A percentile compares a stretch with the other conserved stretches of the same genome.
phyloP scores from a whole-genome alignment of 2,113 vertebrate species.

The Zeus faber region DNA sequence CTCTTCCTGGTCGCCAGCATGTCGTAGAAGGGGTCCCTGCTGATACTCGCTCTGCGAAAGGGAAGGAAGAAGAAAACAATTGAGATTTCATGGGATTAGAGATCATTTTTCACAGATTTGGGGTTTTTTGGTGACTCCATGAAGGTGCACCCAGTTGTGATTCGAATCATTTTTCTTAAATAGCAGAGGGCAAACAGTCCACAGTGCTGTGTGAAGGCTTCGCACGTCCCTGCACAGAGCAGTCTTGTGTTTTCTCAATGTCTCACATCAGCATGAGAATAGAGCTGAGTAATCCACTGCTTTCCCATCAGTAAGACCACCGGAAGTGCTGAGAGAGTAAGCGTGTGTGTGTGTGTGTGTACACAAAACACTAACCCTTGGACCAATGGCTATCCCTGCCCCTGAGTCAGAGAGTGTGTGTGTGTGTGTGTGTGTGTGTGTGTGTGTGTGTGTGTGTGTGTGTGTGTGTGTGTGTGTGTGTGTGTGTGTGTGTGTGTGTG shows the following conservation, averaged over 20 bases:
- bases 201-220: background rate
- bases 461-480: conserved; percentile 6
- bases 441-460: conserved; percentile 2
- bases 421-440: conserved; percentile 3
- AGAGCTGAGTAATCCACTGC: conserved; percentile 18
- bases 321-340: conserved; percentile 32
- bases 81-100: background rate
- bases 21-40: conserved; percentile 97
- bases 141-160: too few species aligned
- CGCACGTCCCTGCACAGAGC: background rate
- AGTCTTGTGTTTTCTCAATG: background rate
- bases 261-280: conserved; percentile 12
- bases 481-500: conserved; percentile 6
- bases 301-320: conserved; percentile 37
- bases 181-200: background rate
- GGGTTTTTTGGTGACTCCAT: background rate
- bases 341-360: background rate
- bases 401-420: background rate
- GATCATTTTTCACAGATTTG: background rate
- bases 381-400: too few species aligned
- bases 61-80: conserved; percentile 3
- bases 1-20: conserved; percentile 97
- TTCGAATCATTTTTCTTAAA: background rate
- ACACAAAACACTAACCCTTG: too few species aligned
- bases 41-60: conserved; percentile 90